Percentiles rank a stretch among this genome's conserved stretches.
These are phyloP conservation scores for Falco cherrug DNA, from an alignment of 2,797 vertebrate genomes.

Conservation along the genomic window DNA sequence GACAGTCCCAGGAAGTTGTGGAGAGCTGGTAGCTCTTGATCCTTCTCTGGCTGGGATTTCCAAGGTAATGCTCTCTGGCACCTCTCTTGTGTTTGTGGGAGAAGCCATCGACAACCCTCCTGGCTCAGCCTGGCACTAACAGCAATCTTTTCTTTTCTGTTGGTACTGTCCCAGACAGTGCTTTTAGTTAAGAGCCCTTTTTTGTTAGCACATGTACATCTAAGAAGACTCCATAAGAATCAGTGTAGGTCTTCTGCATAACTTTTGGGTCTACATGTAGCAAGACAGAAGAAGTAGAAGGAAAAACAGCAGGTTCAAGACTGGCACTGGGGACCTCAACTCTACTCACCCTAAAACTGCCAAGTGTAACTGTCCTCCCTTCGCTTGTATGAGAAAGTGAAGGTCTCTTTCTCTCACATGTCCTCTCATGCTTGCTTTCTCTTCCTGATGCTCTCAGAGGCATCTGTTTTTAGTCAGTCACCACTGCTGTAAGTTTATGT, in stretches of 20 bases:
- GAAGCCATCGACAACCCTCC: background rate
- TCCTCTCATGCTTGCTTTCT: background rate
- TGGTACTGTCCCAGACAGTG: background rate
- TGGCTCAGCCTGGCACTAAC: background rate
- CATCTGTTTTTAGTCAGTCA: background rate
- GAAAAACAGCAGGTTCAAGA: background rate
- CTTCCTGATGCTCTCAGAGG: background rate
- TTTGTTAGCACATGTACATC: background rate
- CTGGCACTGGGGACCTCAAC: background rate
- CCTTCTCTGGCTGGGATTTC: background rate
- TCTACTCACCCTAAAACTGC: background rate
- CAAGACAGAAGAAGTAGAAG: background rate
- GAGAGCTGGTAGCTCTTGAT: background rate
- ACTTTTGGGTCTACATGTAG: background rate
- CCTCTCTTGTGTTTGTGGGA: background rate
- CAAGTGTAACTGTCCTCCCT: background rate
- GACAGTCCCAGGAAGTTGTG: background rate
- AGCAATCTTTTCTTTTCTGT: background rate
- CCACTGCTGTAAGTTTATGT: background rate
- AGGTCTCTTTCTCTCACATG: accelerated
- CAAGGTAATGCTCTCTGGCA: background rate
- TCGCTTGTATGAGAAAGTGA: background rate
- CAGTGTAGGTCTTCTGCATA: background rate
- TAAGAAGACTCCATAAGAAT: background rate
- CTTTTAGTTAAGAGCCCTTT: background rate